Percentiles rank a stretch among this genome's conserved stretches.
phyloP scores from a whole-genome alignment of 2,113 vertebrate genomes.

The Gymnocephalus cernua region DNA sequence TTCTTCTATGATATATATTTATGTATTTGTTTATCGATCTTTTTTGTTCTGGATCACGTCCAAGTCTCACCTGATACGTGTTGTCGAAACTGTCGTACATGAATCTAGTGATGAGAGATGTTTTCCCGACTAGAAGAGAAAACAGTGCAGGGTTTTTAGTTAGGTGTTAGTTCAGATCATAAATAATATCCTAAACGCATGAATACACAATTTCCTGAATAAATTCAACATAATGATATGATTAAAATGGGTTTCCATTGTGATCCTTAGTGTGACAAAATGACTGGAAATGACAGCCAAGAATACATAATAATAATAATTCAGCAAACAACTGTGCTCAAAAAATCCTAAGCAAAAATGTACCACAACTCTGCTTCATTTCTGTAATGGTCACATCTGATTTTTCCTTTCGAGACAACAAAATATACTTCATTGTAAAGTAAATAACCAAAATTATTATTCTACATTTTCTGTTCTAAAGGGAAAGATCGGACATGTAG shows the following conservation, averaged over 20 bases:
- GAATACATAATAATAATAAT: not conserved
- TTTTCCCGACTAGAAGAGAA: conserved; percentile 84
- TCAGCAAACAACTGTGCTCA: not conserved
- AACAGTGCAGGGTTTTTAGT: conserved; percentile 20
- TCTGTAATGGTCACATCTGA: not conserved
- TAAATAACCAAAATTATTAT: not conserved
- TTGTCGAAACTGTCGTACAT: conserved; percentile 88
- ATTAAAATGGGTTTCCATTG: not conserved
- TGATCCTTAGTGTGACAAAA: not conserved
- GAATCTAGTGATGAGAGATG: conserved; percentile 87
- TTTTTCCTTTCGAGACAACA: not conserved
- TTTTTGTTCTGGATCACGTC: conserved; percentile 4
- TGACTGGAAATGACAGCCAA: not conserved
- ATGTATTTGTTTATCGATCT: not conserved
- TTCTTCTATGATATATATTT: not conserved
- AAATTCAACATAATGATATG: not conserved
- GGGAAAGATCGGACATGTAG: not conserved
- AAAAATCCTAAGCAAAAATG: too few species aligned
- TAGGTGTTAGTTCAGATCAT: not conserved
- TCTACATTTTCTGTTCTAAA: not conserved
- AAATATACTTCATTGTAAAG: not conserved
- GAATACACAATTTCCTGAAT: not conserved
- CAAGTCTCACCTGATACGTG: conserved; percentile 83
- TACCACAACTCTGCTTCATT: not conserved
- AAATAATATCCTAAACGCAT: not conserved